Percentiles rank a stretch among this genome's conserved stretches.
These are phyloP conservation scores for Bradysia coprophila DNA, from an alignment of 1,140 invertebrate genomes.

Conservation along the genomic window DNA sequence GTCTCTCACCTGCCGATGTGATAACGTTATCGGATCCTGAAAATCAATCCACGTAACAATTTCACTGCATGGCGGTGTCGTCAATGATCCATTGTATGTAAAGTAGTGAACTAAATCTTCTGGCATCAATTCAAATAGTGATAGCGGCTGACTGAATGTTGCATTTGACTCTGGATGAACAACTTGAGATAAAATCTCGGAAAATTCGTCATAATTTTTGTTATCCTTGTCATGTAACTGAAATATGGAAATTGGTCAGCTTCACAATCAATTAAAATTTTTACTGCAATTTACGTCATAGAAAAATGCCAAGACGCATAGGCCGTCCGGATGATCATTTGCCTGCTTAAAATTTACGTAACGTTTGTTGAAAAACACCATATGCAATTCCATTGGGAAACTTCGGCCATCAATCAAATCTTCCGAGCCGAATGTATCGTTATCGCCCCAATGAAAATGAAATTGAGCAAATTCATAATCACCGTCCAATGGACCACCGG, in stretches of 20 bases:
- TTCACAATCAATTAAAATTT: neutral
- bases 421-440: conserved; percentile 68
- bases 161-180: conserved; percentile 25
- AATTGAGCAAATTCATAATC: conserved; percentile 56
- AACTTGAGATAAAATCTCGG: conserved; percentile 14
- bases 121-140: conserved; percentile 33
- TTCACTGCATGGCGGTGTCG: conserved; percentile 81
- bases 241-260: neutral
- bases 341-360: conserved; percentile 45
- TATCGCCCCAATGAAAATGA: conserved; percentile 65
- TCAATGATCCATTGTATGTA: conserved; percentile 74
- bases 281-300: conserved; percentile 56
- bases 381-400: conserved; percentile 64
- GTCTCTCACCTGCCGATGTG: conserved; percentile 55
- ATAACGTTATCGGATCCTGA: conserved; percentile 49
- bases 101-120: conserved; percentile 39
- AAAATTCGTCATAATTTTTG: neutral
- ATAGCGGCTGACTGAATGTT: conserved; percentile 26
- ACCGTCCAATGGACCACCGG: conserved; percentile 46
- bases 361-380: conserved; percentile 63
- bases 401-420: conserved; percentile 57
- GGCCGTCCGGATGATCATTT: conserved; percentile 41
- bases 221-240: neutral
- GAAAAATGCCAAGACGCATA: conserved; percentile 74
- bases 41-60: conserved; percentile 82